Base-by-base conservation (phyloP, 1,140 invertebrate species). In the Drosophila cardini region DNA sequence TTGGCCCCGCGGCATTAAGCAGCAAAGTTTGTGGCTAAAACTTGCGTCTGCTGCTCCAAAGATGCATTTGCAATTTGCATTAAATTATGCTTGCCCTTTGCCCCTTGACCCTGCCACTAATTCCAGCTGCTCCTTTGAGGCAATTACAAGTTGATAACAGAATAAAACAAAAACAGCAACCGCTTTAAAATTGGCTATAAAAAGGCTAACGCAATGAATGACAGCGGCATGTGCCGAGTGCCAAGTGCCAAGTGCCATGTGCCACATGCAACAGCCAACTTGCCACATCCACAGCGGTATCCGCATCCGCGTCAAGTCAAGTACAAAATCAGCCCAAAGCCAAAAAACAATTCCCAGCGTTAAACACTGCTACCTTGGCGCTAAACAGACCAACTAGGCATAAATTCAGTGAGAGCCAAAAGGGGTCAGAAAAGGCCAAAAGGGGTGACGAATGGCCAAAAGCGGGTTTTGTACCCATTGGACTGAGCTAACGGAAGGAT, bases 11-110 rank as follows among this genome's bases (percentile, higher is more conserved):
- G 69, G 62, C 62, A 42, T 52, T 43, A 71, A 67, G 63, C 46
- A 30, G 10, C 45, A 53, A 72, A 72, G 46, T 72, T 68, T 72
- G 46, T 21, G 43, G 32, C 60, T 15, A 46, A 63, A 63, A 46
- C 52, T 70, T 70, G 30, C 48, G 13, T 26, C 30, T 36, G 67
- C 45, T 32, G n/a, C 62, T 34, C 61, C 26, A 58, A 67, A 67
- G 63, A 45, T 72, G 70, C 70, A 68, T 60, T 72, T 68, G n/a
- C 50, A 72, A 72, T 72, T 72, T 72, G 70, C 70, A 72, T 72
- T 60, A 60, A 72, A 60, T 72, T 55, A 68, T 68, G 32, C 45
- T 15, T 26, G n/a, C 13, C 8, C 34, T n/a, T n/a, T n/a, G n/a
- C n/a, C 18, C 5, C 3, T 26, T 18, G 34, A 32, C 8, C 1